These are phyloP conservation scores for Carposina sasakii DNA, from an alignment of 1,140 invertebrate species.

Conservation along the genomic window DNA sequence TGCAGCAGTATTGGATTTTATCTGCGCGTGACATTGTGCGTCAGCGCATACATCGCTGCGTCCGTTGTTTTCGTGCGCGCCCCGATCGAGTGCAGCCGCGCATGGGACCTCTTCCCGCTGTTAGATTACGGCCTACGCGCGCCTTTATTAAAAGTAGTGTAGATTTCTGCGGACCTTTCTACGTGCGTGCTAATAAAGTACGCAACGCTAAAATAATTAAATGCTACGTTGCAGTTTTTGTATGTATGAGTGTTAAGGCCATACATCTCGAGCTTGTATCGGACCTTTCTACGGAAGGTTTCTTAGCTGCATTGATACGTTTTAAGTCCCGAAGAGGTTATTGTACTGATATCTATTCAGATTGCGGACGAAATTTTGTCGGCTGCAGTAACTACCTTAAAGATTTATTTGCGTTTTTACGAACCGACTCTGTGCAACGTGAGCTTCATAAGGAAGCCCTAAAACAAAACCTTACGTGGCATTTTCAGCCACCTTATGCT, in stretches of 20 bases:
- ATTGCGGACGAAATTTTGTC: background rate
- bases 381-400: background rate
- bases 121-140: constrained; percentile 25
- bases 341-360: background rate
- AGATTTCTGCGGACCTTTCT: background rate
- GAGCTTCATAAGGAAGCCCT: background rate
- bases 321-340: background rate
- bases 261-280: background rate
- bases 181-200: background rate
- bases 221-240: constrained; percentile 31
- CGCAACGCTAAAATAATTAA: constrained; percentile 22
- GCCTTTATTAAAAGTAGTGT: constrained; percentile 38
- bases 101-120: constrained; percentile 46
- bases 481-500: background rate
- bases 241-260: constrained; percentile 30
- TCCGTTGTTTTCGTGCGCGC: constrained; percentile 2
- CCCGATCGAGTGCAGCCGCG: constrained; percentile 3
- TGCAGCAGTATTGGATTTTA: constrained; percentile 11
- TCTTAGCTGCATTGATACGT: background rate
- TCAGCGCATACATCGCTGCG: background rate
- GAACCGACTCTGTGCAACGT: background rate
- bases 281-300: background rate
- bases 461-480: background rate
- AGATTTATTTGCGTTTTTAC: background rate
- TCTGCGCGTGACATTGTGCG: background rate